Percentiles rank a stretch among this genome's conserved stretches.
Conservation (phyloP, 2,113 vertebrate genomes). For the Silurus meridionalis region DNA sequence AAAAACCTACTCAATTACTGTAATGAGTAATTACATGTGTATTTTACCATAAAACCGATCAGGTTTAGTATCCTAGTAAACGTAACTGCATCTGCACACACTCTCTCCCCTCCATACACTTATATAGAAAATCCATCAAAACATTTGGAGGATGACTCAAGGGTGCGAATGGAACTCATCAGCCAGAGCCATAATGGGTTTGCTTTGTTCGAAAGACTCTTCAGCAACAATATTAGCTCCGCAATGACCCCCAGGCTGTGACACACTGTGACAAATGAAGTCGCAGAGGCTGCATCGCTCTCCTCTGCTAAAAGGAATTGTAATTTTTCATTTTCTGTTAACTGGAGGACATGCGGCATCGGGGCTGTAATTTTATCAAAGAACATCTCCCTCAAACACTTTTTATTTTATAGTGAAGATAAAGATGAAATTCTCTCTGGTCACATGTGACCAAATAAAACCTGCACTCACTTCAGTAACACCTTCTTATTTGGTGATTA, state of each 20-base stretch:
- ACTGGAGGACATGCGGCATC: not conserved
- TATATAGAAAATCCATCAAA: not conserved
- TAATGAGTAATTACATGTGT: not conserved
- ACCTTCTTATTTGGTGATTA: not conserved
- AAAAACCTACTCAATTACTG: too few relatives aligned
- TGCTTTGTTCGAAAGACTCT: constrained; percentile 29
- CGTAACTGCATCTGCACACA: not conserved
- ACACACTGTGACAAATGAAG: constrained; percentile 20
- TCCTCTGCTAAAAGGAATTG: constrained; percentile 3
- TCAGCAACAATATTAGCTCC: constrained; percentile 19
- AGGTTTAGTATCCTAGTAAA: not conserved
- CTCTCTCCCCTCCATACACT: not conserved
- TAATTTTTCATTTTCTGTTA: constrained; percentile 1
- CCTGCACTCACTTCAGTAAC: not conserved
- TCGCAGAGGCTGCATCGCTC: not conserved
- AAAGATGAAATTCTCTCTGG: not conserved
- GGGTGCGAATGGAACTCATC: constrained; percentile 18
- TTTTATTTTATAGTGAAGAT: not conserved
- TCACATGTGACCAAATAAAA: not conserved
- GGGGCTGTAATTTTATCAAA: constrained; percentile 1
- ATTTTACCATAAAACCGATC: too few relatives aligned
- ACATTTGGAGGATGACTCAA: constrained; percentile 40
- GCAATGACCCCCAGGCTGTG: not conserved
- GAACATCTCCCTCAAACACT: not conserved
- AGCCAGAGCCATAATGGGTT: constrained; percentile 3